Conservation (phyloP, 1,140 invertebrate genomes). For the Episyrphus balteatus region DNA sequence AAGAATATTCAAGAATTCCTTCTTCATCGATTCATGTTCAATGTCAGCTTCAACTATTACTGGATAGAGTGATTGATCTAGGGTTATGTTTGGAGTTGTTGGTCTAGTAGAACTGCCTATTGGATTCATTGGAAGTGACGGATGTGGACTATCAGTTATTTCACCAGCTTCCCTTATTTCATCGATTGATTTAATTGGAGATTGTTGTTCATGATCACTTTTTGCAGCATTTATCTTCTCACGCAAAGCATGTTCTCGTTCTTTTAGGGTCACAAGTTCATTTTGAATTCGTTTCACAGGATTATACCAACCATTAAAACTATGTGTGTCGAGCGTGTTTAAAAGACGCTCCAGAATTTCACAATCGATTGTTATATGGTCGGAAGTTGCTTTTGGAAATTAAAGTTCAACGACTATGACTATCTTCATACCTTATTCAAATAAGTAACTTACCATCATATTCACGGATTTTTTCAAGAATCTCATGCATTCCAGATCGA, state of each 20-base stretch:
- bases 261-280: slow-evolving; percentile 43
- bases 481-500: slow-evolving; percentile 50
- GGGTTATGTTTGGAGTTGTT: slow-evolving; percentile 17
- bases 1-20: background rate
- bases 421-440: background rate
- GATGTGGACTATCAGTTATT: background rate
- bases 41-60: slow-evolving; percentile 6
- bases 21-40: background rate
- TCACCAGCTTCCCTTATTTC: slow-evolving; percentile 25
- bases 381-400: slow-evolving; percentile 19
- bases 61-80: slow-evolving; percentile 13
- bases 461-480: slow-evolving; percentile 48
- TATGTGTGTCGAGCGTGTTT: slow-evolving; percentile 42
- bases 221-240: slow-evolving; percentile 19
- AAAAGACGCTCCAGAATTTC: slow-evolving; percentile 44
- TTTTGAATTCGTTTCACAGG: slow-evolving; percentile 46
- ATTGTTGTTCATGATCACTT: slow-evolving; percentile 5
- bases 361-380: slow-evolving; percentile 41
- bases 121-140: background rate
- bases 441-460: slow-evolving; percentile 41
- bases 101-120: slow-evolving; percentile 24
- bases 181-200: slow-evolving; percentile 24
- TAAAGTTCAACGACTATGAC: background rate
- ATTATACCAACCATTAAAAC: slow-evolving; percentile 46
- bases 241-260: slow-evolving; percentile 45